Base-by-base conservation (phyloP, 2,888 invertebrate genomes). In the Hartigia nigra region DNA sequence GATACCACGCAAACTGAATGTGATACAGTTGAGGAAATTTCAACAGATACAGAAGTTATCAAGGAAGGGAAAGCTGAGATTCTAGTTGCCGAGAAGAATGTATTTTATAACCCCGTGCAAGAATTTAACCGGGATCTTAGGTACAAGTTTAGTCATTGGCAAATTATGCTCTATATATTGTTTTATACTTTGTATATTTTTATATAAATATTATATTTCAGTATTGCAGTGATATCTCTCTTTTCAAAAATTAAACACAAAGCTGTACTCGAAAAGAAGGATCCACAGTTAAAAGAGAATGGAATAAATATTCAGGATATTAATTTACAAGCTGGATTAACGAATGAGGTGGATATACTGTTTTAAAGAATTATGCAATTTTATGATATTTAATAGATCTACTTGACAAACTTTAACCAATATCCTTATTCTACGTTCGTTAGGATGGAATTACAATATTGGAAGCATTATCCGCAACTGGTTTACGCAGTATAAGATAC, bases 91-190 rank as follows among this genome's bases (percentile, higher is more conserved):
- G 93, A 93, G 74, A 92, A 92, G 1, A 95, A 96, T 89, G 98
- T 99, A 0, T 99, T 99, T 92, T 99, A 99, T 90, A 99, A 99
- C 92, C 97, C 99, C 0, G 99, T 99, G 1, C 98, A 99, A 92
- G 98, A 99, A 91, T 99, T 99, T 88, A 99, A 99, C 91, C 94
- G 99, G 83, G 99, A 99, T 92, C 92, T 99, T 76, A 96, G 95
- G 93, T 93, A 88, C 80, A 12, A 12, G 14, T 74, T 76, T 34
- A 78, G n/a, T 37, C 37, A 55, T 55, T 55, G 23, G 9, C 23
- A 14, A 32, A 37, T 12, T 9, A 4, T 39, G n/a, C 14, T 23
- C 36, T 35, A 35, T 55, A 3, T 9, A 12, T 31, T 37, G 69
- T 31, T 76, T 69, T 37, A 4, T 14, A n/a, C 0, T 39, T 5